Evolutionary conservation across 2,888 invertebrate genomes (phyloP).

Genomic region (Apomyelois bistriatella): DNA sequence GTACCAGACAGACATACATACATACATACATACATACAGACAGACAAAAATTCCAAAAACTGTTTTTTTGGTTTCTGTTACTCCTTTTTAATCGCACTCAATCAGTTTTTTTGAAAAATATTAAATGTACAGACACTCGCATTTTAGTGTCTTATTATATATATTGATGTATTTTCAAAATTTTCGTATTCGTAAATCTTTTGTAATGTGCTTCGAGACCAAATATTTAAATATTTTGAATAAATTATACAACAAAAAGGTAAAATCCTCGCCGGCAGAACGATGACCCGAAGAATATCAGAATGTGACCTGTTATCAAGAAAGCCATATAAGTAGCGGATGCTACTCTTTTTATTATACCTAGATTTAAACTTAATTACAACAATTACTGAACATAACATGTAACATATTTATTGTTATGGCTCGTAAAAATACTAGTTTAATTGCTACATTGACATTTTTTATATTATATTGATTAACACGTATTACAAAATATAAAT

Average conservation of each 20-base stretch:
- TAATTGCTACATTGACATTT: background rate
- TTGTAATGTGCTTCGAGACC: too few relatives aligned
- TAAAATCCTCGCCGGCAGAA: background rate
- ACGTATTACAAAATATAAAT: background rate
- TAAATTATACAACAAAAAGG: background rate
- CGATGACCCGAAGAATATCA: constrained; percentile 8
- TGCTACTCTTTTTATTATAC: constrained; percentile 2
- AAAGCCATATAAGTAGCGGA: background rate
- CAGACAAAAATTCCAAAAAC: too few relatives aligned
- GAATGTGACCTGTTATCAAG: constrained; percentile 11
- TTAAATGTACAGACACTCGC: too few relatives aligned
- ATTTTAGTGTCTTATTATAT: too few relatives aligned
- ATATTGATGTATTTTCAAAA: too few relatives aligned
- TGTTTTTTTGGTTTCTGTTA: too few relatives aligned
- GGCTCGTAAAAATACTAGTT: background rate
- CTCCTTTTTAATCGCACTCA: too few relatives aligned
- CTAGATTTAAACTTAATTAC: constrained; percentile 5
- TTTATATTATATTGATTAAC: background rate
- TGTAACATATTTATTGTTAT: background rate
- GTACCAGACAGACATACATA: too few relatives aligned
- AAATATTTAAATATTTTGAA: background rate
- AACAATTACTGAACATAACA: background rate
- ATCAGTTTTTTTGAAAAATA: too few relatives aligned
- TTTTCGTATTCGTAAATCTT: too few relatives aligned
- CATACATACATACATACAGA: too few relatives aligned